Percentiles rank a stretch among this genome's conserved stretches.
Evolutionary conservation across 2,888 invertebrate genomes (phyloP).

Genomic region (Pediacus dermestoides): DNA sequence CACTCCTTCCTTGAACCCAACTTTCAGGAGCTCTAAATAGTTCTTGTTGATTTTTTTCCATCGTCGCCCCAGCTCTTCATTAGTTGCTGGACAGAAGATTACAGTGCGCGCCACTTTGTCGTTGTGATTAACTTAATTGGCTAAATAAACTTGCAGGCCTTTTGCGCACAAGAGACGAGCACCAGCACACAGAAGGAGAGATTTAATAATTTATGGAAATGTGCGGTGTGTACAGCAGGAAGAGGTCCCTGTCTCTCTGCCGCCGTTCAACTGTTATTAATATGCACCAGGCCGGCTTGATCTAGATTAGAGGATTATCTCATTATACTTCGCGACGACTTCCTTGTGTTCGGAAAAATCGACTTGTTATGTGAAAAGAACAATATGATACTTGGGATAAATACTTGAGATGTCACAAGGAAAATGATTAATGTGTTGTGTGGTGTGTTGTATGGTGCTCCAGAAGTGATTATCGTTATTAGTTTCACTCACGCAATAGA

Average conservation of each 20-base stretch:
- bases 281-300: slow-evolving; percentile 11
- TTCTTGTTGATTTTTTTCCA: slow-evolving; percentile 10
- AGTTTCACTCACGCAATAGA: slow-evolving; percentile 13
- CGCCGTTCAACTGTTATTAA: slow-evolving; percentile 13
- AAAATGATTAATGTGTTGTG: slow-evolving; percentile 13
- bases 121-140: slow-evolving; percentile 22
- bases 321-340: slow-evolving; percentile 7
- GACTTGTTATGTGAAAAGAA: slow-evolving; percentile 4
- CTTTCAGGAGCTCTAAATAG: slow-evolving; percentile 5
- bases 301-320: slow-evolving; percentile 10
- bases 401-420: slow-evolving; percentile 7
- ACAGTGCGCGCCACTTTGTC: slow-evolving; percentile 15
- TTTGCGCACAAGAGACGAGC: too few species aligned
- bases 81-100: slow-evolving; percentile 7
- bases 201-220: slow-evolving; percentile 24
- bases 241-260: slow-evolving; percentile 10
- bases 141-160: slow-evolving; percentile 20
- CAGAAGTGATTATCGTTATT: slow-evolving; percentile 14
- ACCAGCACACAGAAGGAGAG: slow-evolving; percentile 7
- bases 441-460: too few species aligned
- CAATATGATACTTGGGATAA: slow-evolving; percentile 10
- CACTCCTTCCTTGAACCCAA: too few species aligned
- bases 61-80: too few species aligned
- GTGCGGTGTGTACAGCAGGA: slow-evolving; percentile 14
- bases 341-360: neutral